Conservation (phyloP, 2,797 vertebrate genomes). For the Pampus argenteus region DNA sequence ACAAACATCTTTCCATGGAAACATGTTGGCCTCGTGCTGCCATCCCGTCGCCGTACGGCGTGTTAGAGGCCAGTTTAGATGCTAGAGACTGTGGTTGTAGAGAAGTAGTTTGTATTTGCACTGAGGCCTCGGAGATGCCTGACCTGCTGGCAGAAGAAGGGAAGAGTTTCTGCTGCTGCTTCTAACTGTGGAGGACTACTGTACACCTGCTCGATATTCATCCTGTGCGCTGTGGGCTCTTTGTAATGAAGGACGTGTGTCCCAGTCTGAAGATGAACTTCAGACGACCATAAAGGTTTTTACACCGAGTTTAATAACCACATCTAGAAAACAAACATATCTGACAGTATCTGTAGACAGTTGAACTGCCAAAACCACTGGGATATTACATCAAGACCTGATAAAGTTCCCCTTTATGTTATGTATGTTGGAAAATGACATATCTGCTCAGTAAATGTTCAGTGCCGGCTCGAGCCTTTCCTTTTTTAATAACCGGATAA, state of each 20-base stretch:
- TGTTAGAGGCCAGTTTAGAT: constrained; percentile 26
- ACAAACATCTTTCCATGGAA: constrained; percentile 4
- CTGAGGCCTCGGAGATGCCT: constrained; percentile 53
- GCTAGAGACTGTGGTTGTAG: constrained; percentile 39
- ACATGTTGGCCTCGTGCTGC: constrained; percentile 16
- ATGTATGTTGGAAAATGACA: constrained; percentile 1
- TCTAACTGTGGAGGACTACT: constrained; percentile 15
- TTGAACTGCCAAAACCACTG: constrained; percentile 9
- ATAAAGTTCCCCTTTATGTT: neutral
- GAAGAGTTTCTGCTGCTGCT: constrained; percentile 37
- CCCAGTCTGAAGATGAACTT: constrained; percentile 2
- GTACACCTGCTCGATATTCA: constrained; percentile 11
- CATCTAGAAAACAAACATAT: constrained; percentile 27
- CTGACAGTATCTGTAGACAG: constrained; percentile 17
- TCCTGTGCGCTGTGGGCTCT: constrained; percentile 3
- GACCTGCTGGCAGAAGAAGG: constrained; percentile 26
- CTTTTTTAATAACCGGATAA: too few relatives aligned
- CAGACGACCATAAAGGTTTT: neutral
- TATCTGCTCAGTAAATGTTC: constrained; percentile 25
- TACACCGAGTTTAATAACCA: constrained; percentile 1
- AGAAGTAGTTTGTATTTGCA: constrained; percentile 58
- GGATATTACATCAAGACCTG: neutral
- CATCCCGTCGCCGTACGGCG: neutral
- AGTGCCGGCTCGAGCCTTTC: neutral
- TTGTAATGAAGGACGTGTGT: neutral